Evolutionary conservation across 64 coral and sea anemone species (phyloP).

Genomic region (Pocillopora damicornis): DNA sequence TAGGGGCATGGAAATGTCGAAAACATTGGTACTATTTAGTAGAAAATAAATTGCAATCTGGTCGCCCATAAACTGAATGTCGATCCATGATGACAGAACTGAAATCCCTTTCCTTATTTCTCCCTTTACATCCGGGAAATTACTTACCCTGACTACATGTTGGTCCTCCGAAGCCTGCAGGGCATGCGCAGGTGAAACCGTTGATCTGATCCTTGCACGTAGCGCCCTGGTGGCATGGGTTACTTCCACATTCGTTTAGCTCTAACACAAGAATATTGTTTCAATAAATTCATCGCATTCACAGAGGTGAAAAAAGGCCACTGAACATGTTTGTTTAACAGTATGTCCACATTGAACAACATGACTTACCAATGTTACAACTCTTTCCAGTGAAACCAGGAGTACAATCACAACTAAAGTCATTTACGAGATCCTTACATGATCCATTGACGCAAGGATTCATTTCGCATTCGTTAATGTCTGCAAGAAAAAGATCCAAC

Average conservation of each 20-base stretch:
- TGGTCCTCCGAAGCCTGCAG: constrained; percentile 10
- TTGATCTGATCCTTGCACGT: constrained; percentile 17
- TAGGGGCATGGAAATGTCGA: too few relatives aligned
- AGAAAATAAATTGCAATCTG: too few relatives aligned
- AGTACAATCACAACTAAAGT: constrained; percentile 26
- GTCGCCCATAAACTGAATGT: too few relatives aligned
- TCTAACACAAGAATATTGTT: not conserved
- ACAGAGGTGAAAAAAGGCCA: not conserved
- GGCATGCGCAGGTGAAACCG: constrained; percentile 6
- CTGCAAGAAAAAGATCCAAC: not conserved
- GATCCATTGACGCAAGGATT: constrained; percentile 38
- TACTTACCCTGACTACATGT: not conserved
- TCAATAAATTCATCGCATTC: too few relatives aligned
- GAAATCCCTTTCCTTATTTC: too few relatives aligned
- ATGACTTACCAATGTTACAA: constrained; percentile 36
- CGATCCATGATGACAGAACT: too few relatives aligned
- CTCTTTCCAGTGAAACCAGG: constrained; percentile 22
- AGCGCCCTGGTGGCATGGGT: constrained; percentile 1
- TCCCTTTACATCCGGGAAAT: not conserved
- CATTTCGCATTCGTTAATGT: constrained; percentile 42
- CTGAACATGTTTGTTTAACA: too few relatives aligned
- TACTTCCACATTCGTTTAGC: constrained; percentile 1
- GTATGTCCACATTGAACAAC: not conserved
- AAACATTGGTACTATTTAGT: too few relatives aligned
- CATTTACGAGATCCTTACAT: constrained; percentile 29